A percentile compares a stretch with the other conserved stretches of the same genome.
Evolutionary conservation across 2,888 invertebrate species (phyloP).

Genomic region (Caenorhabditis zanzibari): DNA sequence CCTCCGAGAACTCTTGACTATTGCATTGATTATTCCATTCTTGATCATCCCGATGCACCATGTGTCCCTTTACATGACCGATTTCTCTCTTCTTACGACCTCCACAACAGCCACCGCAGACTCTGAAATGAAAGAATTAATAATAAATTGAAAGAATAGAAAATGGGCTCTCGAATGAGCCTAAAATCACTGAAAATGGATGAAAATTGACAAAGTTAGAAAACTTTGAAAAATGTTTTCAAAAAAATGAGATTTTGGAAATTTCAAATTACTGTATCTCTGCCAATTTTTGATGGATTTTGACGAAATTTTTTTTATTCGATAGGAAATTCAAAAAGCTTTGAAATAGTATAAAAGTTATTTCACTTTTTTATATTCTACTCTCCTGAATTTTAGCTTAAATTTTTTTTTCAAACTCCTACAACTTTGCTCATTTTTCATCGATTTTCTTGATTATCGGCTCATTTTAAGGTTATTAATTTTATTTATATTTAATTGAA

Average conservation of each 20-base stretch:
- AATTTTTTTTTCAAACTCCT: not conserved
- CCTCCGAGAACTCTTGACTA: slow-evolving; percentile 57
- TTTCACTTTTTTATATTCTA: no score
- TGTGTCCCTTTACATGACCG: slow-evolving; percentile 58
- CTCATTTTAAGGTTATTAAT: no score
- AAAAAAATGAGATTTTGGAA: not conserved
- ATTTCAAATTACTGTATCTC: no score
- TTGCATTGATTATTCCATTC: slow-evolving; percentile 63
- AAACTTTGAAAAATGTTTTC: not conserved
- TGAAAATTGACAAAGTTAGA: not conserved
- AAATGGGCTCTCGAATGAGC: not conserved
- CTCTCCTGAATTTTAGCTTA: no score
- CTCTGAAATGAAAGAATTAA: no score
- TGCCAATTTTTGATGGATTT: no score
- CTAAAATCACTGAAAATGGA: not conserved
- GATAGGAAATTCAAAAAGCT: no score
- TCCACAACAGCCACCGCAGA: slow-evolving; percentile 53
- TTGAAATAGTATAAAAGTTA: no score
- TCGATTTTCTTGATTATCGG: not conserved
- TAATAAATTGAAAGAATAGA: not conserved
- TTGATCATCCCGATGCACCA: slow-evolving; percentile 36
- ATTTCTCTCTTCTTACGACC: slow-evolving; percentile 62
- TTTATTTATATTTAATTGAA: no score
- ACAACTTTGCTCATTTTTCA: not conserved
- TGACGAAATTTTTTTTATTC: no score